A percentile compares a stretch with the other conserved stretches of the same genome.
phyloP scores from a whole-genome alignment of 2,888 invertebrate species.

The Eremobia ochroleuca region DNA sequence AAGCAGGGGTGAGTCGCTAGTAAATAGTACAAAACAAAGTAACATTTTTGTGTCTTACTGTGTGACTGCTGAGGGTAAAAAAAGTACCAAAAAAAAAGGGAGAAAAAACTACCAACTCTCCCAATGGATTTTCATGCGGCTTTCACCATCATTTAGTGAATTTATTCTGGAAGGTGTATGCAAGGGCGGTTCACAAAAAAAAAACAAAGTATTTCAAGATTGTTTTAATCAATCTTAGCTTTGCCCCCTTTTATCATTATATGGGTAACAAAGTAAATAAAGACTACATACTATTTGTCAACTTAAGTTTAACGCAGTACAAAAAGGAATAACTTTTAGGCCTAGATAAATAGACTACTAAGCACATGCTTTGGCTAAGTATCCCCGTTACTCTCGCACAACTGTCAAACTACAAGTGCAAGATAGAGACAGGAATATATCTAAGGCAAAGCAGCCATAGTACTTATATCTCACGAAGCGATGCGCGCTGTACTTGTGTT shows the following conservation, averaged over 20 bases:
- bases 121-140: not conserved
- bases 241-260: conserved; percentile 69
- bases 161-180: not conserved
- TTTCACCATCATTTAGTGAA: not conserved
- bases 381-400: not conserved
- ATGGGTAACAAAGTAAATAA: conserved; percentile 69
- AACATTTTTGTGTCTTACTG: too few relatives aligned
- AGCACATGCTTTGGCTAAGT: conserved; percentile 2
- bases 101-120: too few relatives aligned
- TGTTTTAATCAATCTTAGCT: conserved; percentile 75
- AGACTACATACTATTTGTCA: conserved; percentile 64
- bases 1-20: too few relatives aligned
- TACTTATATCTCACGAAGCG: not conserved
- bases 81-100: too few relatives aligned
- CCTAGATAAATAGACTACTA: conserved; percentile 27
- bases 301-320: conserved; percentile 70
- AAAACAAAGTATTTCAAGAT: conserved; percentile 63
- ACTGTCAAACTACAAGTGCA: not conserved
- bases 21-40: too few relatives aligned
- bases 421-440: conserved; percentile 1
- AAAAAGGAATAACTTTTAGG: conserved; percentile 68
- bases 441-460: not conserved
- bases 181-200: not conserved
- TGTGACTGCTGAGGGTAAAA: too few relatives aligned
- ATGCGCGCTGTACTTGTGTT: not conserved